Conservation (phyloP, 2,113 vertebrate species). For the Agelaius phoeniceus region DNA sequence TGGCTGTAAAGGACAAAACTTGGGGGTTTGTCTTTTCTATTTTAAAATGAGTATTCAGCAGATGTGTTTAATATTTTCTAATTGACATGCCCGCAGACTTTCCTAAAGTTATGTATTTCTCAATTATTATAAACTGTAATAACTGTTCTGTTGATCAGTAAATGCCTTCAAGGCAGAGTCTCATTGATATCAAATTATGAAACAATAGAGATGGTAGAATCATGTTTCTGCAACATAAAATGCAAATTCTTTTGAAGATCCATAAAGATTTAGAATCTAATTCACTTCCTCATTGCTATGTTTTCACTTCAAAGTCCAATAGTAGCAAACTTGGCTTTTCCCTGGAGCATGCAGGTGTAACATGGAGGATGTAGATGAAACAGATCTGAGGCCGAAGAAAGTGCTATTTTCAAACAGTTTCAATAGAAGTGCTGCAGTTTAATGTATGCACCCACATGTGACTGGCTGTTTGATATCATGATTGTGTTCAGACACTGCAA, state of each 20-base stretch:
- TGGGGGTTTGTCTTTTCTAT: background rate
- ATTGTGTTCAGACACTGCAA: background rate
- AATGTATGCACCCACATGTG: background rate
- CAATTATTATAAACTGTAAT: background rate
- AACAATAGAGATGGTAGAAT: background rate
- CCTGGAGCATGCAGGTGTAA: background rate
- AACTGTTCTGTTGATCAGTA: background rate
- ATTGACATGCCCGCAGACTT: background rate
- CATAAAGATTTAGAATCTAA: background rate
- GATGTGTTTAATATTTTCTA: background rate
- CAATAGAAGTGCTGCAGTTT: background rate
- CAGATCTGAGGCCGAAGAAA: background rate
- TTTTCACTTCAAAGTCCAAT: slow-evolving; percentile 7
- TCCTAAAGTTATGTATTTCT: background rate
- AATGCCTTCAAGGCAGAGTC: background rate
- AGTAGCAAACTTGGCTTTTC: background rate
- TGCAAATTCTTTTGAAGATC: background rate
- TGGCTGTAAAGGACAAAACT: background rate
- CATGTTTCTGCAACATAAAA: background rate
- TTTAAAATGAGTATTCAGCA: background rate
- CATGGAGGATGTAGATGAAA: background rate
- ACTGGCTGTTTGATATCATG: background rate
- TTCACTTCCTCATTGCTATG: background rate
- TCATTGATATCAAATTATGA: background rate
- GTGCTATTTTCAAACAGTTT: background rate